These are phyloP conservation scores for Eriocheir sinensis DNA, from an alignment of 1,140 invertebrate genomes.

Conservation along the genomic window DNA sequence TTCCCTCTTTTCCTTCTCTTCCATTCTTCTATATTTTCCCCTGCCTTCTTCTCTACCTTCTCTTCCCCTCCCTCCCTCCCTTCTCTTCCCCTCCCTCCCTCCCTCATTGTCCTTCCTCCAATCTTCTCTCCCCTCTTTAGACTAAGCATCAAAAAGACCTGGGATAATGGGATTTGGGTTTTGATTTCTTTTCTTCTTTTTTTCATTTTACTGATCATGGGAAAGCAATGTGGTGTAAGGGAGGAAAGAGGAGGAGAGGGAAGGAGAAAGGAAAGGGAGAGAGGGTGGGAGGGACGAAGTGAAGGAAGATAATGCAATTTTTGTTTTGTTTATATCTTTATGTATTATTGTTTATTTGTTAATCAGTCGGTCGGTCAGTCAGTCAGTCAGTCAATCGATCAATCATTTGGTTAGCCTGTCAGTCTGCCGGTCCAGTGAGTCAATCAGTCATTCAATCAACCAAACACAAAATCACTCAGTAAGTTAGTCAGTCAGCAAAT, in stretches of 20 bases:
- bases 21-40: no score
- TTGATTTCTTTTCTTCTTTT: constrained; percentile 57
- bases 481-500: constrained; percentile 69
- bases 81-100: no score
- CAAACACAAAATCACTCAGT: constrained; percentile 79
- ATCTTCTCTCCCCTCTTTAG: no score
- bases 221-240: not conserved
- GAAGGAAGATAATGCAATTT: no score
- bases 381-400: constrained; percentile 78
- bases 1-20: no score
- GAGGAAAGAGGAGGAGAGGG: not conserved
- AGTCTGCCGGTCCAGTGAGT: constrained; percentile 76
- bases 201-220: not conserved
- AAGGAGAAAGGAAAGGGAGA: not conserved
- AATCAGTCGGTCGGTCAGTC: constrained; percentile 73
- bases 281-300: not conserved
- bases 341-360: not conserved
- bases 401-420: constrained; percentile 79
- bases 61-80: no score
- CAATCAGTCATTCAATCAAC: constrained; percentile 70
- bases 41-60: no score
- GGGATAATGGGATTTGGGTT: not conserved
- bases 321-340: no score
- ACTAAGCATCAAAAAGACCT: no score
- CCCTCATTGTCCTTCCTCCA: no score